phyloP scores from a whole-genome alignment of 2,113 vertebrate genomes.

The Aphyosemion australe region DNA sequence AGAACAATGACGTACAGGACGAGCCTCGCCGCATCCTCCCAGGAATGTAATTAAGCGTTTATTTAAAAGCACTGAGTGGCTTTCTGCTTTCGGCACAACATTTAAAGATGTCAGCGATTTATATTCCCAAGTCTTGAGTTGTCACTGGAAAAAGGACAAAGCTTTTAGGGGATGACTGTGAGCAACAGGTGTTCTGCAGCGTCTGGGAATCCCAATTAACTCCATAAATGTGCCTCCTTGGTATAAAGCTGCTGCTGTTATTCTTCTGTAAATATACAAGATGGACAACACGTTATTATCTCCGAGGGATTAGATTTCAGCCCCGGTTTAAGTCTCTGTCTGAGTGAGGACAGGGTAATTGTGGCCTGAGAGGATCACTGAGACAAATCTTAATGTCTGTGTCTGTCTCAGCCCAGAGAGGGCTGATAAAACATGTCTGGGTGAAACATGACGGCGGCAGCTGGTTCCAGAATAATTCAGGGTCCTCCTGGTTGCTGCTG shows the following conservation, averaged over 20 bases:
- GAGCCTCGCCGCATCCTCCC: conserved; percentile 39
- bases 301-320: conserved; percentile 20
- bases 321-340: conserved; percentile 18
- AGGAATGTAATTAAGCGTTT: conserved; percentile 69
- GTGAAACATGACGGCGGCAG: conserved; percentile 68
- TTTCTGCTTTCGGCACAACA: conserved; percentile 26
- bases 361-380: conserved; percentile 32
- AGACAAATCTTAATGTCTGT: no score
- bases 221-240: conserved; percentile 12
- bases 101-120: conserved; percentile 41
- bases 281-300: conserved; percentile 13
- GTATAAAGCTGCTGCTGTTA: conserved; percentile 14
- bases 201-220: conserved; percentile 53
- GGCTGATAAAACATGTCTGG: conserved; percentile 45
- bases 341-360: conserved; percentile 11
- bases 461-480: conserved; percentile 56
- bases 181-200: conserved; percentile 57
- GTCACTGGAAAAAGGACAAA: conserved; percentile 40
- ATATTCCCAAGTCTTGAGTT: conserved; percentile 39
- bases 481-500: conserved; percentile 38
- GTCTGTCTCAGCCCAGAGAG: conserved; percentile 21
- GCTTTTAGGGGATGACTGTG: conserved; percentile 37
- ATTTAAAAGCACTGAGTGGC: conserved; percentile 30
- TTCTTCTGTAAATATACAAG: conserved; percentile 20
- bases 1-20: conserved; percentile 40